These are phyloP conservation scores for Drosophila suboccidentalis DNA, from an alignment of 2,888 invertebrate species.

Conservation along the genomic window DNA sequence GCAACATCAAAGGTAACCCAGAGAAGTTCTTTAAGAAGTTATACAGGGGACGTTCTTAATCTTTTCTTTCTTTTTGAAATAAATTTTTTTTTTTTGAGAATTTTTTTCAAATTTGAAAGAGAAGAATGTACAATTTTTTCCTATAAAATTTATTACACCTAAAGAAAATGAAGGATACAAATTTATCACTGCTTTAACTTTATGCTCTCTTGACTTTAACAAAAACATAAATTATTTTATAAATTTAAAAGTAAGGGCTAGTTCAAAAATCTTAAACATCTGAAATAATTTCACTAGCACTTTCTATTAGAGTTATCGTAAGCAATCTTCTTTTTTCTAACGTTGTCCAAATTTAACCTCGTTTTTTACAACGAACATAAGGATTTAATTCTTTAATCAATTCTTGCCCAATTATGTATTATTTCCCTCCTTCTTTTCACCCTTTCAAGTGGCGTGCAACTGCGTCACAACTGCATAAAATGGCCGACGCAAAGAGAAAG, in stretches of 20 bases:
- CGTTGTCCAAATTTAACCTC: background rate
- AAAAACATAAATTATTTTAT: too few relatives aligned
- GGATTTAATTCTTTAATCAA: slow-evolving; percentile 3
- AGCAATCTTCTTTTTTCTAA: background rate
- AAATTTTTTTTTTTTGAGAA: background rate
- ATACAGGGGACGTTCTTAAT: too few relatives aligned
- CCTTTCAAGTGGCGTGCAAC: slow-evolving; percentile 37
- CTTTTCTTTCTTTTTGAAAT: too few relatives aligned
- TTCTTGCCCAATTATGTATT: background rate
- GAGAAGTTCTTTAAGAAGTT: background rate
- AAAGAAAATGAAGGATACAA: background rate
- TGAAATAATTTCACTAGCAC: too few relatives aligned
- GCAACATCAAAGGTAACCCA: background rate
- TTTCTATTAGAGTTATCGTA: background rate
- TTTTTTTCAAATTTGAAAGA: background rate
- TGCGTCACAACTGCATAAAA: slow-evolving; percentile 26
- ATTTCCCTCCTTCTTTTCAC: background rate
- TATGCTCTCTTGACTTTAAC: too few relatives aligned
- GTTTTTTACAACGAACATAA: background rate
- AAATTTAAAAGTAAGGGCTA: too few relatives aligned
- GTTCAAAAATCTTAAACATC: too few relatives aligned
- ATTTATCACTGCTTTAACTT: too few relatives aligned
- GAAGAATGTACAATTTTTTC: too few relatives aligned
- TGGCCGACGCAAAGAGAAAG: slow-evolving; percentile 23
- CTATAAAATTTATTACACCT: too few relatives aligned